Percentiles rank a stretch among this genome's conserved stretches.
phyloP scores from a whole-genome alignment of 2,888 invertebrate species.

The Rhingia rostrata region DNA sequence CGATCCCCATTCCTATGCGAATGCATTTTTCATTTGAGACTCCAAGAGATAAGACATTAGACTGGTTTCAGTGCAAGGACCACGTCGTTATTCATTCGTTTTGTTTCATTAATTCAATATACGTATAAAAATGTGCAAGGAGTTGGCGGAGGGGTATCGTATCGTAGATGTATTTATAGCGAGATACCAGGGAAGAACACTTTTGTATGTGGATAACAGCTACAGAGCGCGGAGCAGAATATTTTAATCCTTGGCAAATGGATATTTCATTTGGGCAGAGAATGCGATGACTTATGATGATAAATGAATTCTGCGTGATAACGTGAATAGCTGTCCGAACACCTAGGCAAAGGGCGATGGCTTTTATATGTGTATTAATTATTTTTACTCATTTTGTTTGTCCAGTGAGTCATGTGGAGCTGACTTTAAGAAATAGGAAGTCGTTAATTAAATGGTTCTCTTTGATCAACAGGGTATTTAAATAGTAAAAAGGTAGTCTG shows the following conservation, averaged over 20 bases:
- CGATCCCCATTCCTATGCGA: constrained; percentile 15
- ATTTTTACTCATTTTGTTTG: constrained; percentile 6
- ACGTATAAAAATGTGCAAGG: constrained; percentile 19
- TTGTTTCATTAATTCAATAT: constrained; percentile 77
- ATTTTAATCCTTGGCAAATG: constrained; percentile 72
- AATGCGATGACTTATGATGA: constrained; percentile 82
- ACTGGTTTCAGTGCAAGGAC: constrained; percentile 49
- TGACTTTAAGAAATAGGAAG: neutral
- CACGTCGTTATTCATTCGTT: constrained; percentile 72
- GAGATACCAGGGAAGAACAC: constrained; percentile 14
- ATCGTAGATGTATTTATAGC: constrained; percentile 44
- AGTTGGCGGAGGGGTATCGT: neutral
- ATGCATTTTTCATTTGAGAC: constrained; percentile 66
- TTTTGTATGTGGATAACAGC: constrained; percentile 10
- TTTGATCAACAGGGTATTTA: constrained; percentile 1
- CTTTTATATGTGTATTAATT: constrained; percentile 27
- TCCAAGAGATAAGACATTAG: constrained; percentile 66
- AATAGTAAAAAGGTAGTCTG: too few species aligned
- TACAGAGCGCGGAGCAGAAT: constrained; percentile 13
- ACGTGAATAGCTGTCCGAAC: constrained; percentile 72
- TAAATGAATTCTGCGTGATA: constrained; percentile 81
- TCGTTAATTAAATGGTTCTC: neutral
- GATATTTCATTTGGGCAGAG: constrained; percentile 61
- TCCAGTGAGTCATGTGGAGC: neutral
- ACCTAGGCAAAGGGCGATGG: constrained; percentile 35